Conservation (phyloP, 2,888 invertebrate genomes). For the Rotaria macrura region DNA sequence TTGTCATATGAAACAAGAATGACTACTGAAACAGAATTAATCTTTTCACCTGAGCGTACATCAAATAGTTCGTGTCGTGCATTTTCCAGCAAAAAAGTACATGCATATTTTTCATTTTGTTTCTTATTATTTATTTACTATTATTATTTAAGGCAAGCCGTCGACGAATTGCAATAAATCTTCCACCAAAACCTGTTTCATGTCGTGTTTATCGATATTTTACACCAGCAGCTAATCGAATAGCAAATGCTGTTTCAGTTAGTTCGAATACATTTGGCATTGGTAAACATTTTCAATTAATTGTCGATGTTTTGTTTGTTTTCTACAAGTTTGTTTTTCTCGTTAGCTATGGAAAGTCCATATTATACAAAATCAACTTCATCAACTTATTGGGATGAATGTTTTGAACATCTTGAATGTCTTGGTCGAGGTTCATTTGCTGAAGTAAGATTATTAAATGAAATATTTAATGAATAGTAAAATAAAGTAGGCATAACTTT, state of each 20-base stretch:
- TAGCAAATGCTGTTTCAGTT: background rate
- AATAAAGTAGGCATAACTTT: no score
- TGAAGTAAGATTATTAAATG: background rate
- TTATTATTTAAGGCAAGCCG: background rate
- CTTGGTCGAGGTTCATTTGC: constrained; percentile 13
- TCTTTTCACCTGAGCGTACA: constrained; percentile 11
- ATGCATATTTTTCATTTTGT: no score
- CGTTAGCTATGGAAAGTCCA: background rate
- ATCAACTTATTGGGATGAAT: constrained; percentile 11
- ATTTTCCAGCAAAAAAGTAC: background rate
- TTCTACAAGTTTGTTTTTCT: background rate
- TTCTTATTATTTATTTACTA: background rate
- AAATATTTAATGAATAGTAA: no score
- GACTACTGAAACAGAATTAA: constrained; percentile 2
- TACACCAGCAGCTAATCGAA: background rate
- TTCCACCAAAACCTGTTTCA: constrained; percentile 9
- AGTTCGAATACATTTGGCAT: background rate
- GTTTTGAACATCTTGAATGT: constrained; percentile 15
- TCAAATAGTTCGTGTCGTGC: background rate
- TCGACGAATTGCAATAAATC: background rate
- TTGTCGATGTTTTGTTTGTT: background rate
- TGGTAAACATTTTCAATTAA: background rate
- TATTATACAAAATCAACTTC: background rate
- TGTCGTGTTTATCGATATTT: constrained; percentile 13
- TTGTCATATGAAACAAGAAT: background rate